phyloP scores from a whole-genome alignment of 2,113 vertebrate genomes.

The Barnardius zonarius region DNA sequence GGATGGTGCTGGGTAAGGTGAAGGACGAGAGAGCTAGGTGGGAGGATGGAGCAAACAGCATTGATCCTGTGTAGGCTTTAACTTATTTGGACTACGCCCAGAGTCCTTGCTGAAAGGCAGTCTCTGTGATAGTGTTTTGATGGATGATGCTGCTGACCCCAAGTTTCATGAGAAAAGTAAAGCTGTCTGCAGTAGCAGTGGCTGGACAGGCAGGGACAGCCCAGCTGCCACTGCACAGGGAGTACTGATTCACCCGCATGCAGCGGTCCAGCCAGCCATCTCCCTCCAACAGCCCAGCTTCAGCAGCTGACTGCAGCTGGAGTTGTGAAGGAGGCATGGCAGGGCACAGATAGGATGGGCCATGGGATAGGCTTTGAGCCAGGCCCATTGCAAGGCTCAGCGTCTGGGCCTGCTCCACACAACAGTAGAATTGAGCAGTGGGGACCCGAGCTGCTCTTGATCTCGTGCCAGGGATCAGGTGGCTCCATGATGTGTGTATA shows the following conservation, averaged over 20 bases:
- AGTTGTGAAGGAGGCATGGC: not conserved
- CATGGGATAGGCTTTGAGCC: fast-evolving
- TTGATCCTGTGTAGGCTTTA: fast-evolving
- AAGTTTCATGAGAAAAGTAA: not conserved
- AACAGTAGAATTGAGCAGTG: not conserved
- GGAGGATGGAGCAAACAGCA: not conserved
- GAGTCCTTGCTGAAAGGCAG: not conserved
- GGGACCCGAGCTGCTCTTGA: not conserved
- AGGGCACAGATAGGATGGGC: not conserved
- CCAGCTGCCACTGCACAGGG: not conserved
- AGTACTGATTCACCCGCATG: fast-evolving
- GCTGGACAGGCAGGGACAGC: not conserved
- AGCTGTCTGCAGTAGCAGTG: not conserved
- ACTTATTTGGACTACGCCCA: not conserved
- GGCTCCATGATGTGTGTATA: not conserved
- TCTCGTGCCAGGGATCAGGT: not conserved
- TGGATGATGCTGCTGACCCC: not conserved
- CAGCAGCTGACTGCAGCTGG: not conserved
- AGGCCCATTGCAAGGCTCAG: not conserved
- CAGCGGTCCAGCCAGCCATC: fast-evolving
- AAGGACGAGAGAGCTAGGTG: not conserved
- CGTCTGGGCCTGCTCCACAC: not conserved
- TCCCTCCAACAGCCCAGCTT: not conserved
- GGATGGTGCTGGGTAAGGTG: not conserved
- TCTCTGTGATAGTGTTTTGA: not conserved